Conservation (phyloP, 2,888 invertebrate species). For the Periphyllus acericola region DNA sequence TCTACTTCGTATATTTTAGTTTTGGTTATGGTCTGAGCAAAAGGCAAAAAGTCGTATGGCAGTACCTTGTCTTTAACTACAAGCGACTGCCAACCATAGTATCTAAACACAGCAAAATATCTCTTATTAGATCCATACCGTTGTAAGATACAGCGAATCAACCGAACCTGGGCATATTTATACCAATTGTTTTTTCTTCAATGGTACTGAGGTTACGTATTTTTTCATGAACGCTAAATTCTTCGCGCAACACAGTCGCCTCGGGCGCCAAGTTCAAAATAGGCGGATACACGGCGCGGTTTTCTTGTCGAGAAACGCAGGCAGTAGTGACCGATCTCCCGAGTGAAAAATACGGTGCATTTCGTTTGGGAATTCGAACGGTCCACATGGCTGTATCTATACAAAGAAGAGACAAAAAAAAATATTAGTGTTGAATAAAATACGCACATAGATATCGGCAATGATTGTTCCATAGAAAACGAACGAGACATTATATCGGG, state of each 20-base stretch:
- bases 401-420: background rate
- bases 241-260: conserved; percentile 15
- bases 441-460: background rate
- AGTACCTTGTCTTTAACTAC: conserved; percentile 72
- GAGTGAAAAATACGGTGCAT: background rate
- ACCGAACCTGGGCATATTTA: conserved; percentile 76
- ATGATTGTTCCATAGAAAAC: background rate
- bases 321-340: background rate
- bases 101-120: conserved; percentile 67
- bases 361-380: conserved; percentile 25
- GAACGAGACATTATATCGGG: background rate
- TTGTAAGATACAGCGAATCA: background rate
- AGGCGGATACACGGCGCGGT: conserved; percentile 55
- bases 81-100: conserved; percentile 80
- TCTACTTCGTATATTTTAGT: conserved; percentile 76
- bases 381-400: conserved; percentile 47
- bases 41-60: conserved; percentile 77
- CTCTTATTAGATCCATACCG: background rate
- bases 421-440: background rate
- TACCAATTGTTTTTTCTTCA: conserved; percentile 84
- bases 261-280: conserved; percentile 46
- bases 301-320: conserved; percentile 27
- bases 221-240: conserved; percentile 62
- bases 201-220: conserved; percentile 71
- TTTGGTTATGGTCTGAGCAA: conserved; percentile 81